Evolutionary conservation across 2,888 invertebrate species (phyloP).

Genomic region (Calameuta pallipes): DNA sequence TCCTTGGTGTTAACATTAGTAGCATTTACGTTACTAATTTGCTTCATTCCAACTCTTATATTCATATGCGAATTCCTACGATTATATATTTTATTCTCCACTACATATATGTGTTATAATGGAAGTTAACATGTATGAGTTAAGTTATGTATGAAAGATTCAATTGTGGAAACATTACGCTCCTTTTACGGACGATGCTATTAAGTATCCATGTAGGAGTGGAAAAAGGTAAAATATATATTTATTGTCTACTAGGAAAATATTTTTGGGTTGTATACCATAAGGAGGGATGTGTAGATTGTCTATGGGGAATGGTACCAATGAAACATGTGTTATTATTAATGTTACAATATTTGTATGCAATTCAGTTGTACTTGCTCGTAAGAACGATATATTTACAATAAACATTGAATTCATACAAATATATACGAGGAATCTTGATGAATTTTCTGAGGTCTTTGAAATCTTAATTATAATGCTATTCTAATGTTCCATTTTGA

Average conservation of each 20-base stretch:
- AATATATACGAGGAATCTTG: too few relatives aligned
- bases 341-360: conserved; percentile 34
- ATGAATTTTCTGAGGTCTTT: neutral
- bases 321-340: conserved; percentile 33
- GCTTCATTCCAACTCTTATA: too few relatives aligned
- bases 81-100: too few relatives aligned
- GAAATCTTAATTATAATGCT: neutral
- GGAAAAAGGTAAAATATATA: conserved; percentile 32
- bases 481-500: conserved; percentile 34
- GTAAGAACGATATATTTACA: conserved; percentile 38
- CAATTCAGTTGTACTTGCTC: conserved; percentile 31
- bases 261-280: conserved; percentile 27
- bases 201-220: too few relatives aligned
- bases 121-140: too few relatives aligned
- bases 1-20: too few relatives aligned
- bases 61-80: too few relatives aligned
- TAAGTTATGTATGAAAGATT: too few relatives aligned
- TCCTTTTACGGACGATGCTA: too few relatives aligned
- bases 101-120: too few relatives aligned
- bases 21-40: too few relatives aligned
- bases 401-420: conserved; percentile 33
- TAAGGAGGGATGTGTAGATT: neutral
- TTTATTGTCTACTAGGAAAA: conserved; percentile 38
- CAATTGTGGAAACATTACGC: too few relatives aligned
- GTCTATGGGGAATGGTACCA: conserved; percentile 23